Percentiles rank a stretch among this genome's conserved stretches.
These are phyloP conservation scores for Prosapia bicincta DNA, from an alignment of 2,888 invertebrate genomes.

Conservation along the genomic window DNA sequence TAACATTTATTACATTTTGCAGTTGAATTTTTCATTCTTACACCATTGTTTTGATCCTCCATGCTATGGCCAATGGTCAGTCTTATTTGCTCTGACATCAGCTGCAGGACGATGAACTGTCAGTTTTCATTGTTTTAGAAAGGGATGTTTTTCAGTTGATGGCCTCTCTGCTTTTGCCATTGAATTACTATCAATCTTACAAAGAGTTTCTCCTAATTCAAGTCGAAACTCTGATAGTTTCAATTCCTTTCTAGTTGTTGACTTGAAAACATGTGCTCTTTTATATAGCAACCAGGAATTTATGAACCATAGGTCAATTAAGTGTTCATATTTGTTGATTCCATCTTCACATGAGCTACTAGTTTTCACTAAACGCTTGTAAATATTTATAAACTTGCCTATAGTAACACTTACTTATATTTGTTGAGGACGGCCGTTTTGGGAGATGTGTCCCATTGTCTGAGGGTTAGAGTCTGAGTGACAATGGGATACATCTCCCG, in stretches of 20 bases:
- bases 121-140: too few species aligned
- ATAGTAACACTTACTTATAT: too few species aligned
- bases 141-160: not conserved
- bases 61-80: conserved; percentile 7
- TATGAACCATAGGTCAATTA: conserved; percentile 34
- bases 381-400: too few species aligned
- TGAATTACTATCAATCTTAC: too few species aligned
- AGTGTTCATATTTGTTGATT: too few species aligned
- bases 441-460: too few species aligned
- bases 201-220: not conserved
- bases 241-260: conserved; percentile 5
- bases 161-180: conserved; percentile 15
- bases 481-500: too few species aligned
- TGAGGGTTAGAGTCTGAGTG: conserved; percentile 34
- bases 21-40: not conserved
- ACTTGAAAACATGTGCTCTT: too few species aligned
- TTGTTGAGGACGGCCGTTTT: too few species aligned
- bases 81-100: conserved; percentile 8
- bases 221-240: conserved; percentile 1
- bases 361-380: too few species aligned
- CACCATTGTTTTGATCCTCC: not conserved
- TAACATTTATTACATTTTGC: conserved; percentile 9
- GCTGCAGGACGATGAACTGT: conserved; percentile 1
- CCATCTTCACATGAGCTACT: too few species aligned
- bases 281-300: conserved; percentile 40